A percentile compares a stretch with the other conserved stretches of the same genome.
Evolutionary conservation across 2,888 invertebrate genomes (phyloP).

Genomic region (Holacanthella duospinosa): DNA sequence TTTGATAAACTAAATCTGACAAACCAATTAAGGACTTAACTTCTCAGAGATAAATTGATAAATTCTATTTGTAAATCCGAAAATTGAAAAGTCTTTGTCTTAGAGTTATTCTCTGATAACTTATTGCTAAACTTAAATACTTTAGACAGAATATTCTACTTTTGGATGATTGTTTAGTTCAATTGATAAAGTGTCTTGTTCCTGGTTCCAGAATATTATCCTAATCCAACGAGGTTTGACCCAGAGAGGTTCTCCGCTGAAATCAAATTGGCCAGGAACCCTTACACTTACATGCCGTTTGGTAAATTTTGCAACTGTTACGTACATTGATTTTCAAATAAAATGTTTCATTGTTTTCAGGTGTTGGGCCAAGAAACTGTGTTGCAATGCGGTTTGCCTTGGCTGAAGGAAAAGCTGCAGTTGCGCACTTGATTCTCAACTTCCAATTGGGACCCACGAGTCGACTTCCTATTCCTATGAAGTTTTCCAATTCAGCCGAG

Average conservation of each 20-base stretch:
- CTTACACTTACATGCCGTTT: conserved; percentile 25
- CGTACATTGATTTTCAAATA: not conserved
- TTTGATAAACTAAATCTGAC: no score
- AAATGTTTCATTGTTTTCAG: not conserved
- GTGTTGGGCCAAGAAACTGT: conserved; percentile 3
- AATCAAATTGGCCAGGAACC: conserved; percentile 21
- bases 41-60: no score
- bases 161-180: no score
- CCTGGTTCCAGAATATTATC: conserved; percentile 14
- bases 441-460: conserved; percentile 43
- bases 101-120: no score
- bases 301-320: conserved; percentile 8
- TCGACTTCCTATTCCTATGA: conserved; percentile 44
- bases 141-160: no score
- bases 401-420: conserved; percentile 46
- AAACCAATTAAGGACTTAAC: no score
- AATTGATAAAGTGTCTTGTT: no score
- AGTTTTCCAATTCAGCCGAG: no score
- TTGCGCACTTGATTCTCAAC: conserved; percentile 45
- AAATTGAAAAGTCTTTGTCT: no score
- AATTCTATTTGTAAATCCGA: no score
- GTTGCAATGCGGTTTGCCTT: conserved; percentile 47
- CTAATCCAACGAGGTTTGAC: conserved; percentile 26
- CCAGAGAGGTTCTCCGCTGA: conserved; percentile 24
- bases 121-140: no score